Evolutionary conservation across 2,113 vertebrate genomes (phyloP).

Genomic region (Myotis brandtii): DNA sequence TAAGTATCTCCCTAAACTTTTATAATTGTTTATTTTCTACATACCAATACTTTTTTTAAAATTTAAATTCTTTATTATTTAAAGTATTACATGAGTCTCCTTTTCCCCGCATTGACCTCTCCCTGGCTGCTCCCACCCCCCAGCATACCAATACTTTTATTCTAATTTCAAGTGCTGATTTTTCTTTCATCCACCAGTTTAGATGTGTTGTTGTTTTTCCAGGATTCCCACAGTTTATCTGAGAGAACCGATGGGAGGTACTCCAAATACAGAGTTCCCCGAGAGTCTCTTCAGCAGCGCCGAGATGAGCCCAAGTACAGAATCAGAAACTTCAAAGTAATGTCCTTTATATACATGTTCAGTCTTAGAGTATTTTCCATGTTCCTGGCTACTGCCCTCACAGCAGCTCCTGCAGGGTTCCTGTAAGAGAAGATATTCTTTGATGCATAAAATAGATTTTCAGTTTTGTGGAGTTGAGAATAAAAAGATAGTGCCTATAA

Average conservation of each 20-base stretch:
- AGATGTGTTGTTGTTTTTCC: slow-evolving; percentile 70
- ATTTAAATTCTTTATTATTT: too few relatives aligned
- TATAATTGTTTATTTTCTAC: not conserved
- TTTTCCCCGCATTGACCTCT: too few relatives aligned
- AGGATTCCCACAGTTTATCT: slow-evolving; percentile 89
- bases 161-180: not conserved
- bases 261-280: slow-evolving; percentile 89
- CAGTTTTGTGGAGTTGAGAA: not conserved
- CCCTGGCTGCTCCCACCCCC: too few relatives aligned
- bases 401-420: not conserved
- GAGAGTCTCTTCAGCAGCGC: slow-evolving; percentile 90
- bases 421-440: not conserved
- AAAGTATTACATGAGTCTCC: too few relatives aligned
- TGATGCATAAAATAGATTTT: not conserved
- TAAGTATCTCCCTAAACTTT: not conserved
- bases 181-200: not conserved
- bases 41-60: not conserved
- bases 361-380: not conserved
- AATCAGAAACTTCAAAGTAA: slow-evolving; percentile 89
- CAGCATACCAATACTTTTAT: not conserved
- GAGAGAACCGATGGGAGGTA: slow-evolving; percentile 89
- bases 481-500: not conserved
- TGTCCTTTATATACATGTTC: not conserved
- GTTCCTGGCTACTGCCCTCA: not conserved
- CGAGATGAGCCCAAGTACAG: slow-evolving; percentile 90